Evolutionary conservation across 1,140 invertebrate genomes (phyloP).

Genomic region (Eumaeus atala): DNA sequence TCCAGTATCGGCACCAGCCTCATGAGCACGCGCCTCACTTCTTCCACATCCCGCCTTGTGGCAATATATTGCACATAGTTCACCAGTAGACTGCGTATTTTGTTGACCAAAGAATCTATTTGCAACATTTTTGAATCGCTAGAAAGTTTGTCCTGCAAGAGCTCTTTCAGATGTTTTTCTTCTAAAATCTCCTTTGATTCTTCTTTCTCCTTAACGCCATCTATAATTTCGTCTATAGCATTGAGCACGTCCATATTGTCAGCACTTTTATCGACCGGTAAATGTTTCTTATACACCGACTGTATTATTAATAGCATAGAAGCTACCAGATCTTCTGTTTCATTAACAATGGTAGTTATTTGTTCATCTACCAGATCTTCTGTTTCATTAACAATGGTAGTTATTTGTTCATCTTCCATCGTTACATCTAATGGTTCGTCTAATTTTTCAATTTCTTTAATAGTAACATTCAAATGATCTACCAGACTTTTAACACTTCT

Average conservation of each 20-base stretch:
- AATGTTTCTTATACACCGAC: conserved; percentile 81
- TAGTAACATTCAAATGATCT: conserved; percentile 38
- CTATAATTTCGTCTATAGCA: conserved; percentile 56
- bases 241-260: conserved; percentile 52
- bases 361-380: conserved; percentile 73
- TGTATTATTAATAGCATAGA: conserved; percentile 79
- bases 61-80: conserved; percentile 42
- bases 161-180: conserved; percentile 78
- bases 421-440: conserved; percentile 32
- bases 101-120: conserved; percentile 48
- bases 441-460: conserved; percentile 33
- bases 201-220: conserved; percentile 52
- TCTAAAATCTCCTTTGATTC: conserved; percentile 66
- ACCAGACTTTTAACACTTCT: conserved; percentile 46
- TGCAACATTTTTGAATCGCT: conserved; percentile 76
- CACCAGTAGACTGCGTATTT: conserved; percentile 33
- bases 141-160: conserved; percentile 76
- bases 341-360: conserved; percentile 38
- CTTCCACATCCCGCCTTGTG: conserved; percentile 28
- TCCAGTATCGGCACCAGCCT: conserved; percentile 82
- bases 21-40: conserved; percentile 42
- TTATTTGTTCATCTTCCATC: conserved; percentile 30
- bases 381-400: conserved; percentile 51
- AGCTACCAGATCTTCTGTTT: conserved; percentile 76
- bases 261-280: conserved; percentile 30